Conservation (phyloP, 2,113 vertebrate species). For the Lophius piscatorius region DNA sequence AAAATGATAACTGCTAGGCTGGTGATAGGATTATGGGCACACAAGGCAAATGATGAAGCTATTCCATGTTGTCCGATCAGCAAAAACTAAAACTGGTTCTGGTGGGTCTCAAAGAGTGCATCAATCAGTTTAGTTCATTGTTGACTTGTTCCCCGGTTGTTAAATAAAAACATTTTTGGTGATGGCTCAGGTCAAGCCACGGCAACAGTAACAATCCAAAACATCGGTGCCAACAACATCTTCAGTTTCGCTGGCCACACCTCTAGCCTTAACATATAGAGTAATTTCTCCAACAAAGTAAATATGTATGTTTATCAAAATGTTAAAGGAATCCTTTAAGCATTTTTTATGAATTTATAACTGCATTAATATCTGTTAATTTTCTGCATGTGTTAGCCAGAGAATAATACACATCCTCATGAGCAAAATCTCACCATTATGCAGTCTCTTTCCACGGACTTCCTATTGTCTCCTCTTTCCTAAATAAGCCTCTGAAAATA, state of each 20-base stretch:
- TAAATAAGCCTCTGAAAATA: constrained; percentile 48
- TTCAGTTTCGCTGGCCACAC: not conserved
- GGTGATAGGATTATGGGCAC: too few relatives aligned
- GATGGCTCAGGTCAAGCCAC: not conserved
- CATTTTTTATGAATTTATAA: too few relatives aligned
- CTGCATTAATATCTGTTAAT: too few relatives aligned
- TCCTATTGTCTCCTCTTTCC: constrained; percentile 17
- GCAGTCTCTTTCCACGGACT: constrained; percentile 15
- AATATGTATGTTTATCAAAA: too few relatives aligned
- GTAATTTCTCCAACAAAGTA: not conserved
- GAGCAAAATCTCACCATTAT: constrained; percentile 34
- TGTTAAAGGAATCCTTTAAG: too few relatives aligned
- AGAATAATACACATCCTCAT: constrained; percentile 2
- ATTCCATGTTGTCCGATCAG: too few relatives aligned
- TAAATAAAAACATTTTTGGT: not conserved
- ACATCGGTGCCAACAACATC: not conserved
- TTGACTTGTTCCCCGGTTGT: not conserved
- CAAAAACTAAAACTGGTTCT: too few relatives aligned
- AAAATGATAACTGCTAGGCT: too few relatives aligned
- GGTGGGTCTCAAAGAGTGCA: too few relatives aligned
- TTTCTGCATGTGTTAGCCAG: not conserved
- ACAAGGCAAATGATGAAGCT: too few relatives aligned
- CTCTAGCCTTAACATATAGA: not conserved
- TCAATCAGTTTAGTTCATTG: too few relatives aligned
- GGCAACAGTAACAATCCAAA: not conserved